Evolutionary conservation across 2,797 vertebrate genomes (phyloP).

Genomic region (Chelon auratus): DNA sequence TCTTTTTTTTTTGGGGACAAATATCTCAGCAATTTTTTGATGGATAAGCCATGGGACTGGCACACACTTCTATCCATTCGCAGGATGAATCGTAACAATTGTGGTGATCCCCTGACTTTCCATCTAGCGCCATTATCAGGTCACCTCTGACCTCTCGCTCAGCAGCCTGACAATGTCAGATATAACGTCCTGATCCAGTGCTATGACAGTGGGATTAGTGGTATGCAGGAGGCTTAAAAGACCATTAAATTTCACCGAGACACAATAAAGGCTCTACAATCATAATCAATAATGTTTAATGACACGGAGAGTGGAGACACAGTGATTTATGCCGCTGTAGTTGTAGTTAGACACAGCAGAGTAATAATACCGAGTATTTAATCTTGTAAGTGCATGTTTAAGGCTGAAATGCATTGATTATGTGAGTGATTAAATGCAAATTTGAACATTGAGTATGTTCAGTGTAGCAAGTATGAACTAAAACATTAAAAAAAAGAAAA

Average conservation of each 20-base stretch:
- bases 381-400: constrained; percentile 8
- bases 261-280: constrained; percentile 51
- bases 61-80: too few relatives aligned
- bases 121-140: background rate
- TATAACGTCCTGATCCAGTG: constrained; percentile 11
- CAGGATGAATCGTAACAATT: too few relatives aligned
- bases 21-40: too few relatives aligned
- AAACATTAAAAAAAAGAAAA: too few relatives aligned
- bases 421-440: constrained; percentile 17
- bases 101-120: background rate
- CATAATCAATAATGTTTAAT: constrained; percentile 68
- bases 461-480: too few relatives aligned
- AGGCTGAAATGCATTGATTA: constrained; percentile 11
- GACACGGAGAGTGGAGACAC: constrained; percentile 28
- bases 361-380: constrained; percentile 3
- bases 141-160: constrained; percentile 22
- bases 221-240: constrained; percentile 45
- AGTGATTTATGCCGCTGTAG: constrained; percentile 12
- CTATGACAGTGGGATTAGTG: constrained; percentile 54
- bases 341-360: constrained; percentile 20
- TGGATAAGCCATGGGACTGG: too few relatives aligned
- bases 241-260: constrained; percentile 57
- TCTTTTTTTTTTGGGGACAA: too few relatives aligned
- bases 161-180: constrained; percentile 21
- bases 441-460: background rate